Evolutionary conservation across 1,140 invertebrate species (phyloP), one percentile per base, ranked within the genome.

Genomic region (Stegodyphus dumicola): DNA sequence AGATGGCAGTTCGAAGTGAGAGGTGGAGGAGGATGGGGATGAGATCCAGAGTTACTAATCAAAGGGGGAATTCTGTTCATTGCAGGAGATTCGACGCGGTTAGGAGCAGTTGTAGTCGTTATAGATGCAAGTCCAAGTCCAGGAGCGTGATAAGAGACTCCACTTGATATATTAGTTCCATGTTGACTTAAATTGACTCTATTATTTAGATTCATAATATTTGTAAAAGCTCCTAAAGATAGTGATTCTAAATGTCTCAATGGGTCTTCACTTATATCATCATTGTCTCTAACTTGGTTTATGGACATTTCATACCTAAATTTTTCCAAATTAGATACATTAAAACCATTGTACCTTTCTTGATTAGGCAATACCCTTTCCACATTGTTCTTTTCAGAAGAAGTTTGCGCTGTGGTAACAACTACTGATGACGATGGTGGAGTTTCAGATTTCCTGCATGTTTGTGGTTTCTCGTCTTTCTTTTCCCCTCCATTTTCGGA

Each of bases 231-330:
- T 87, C 94, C 95, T 90, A 95, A 94, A 69, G 95, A 95, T 89
- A 96, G 92, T 90, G 93, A 94, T 92, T 96, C 95, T 88, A 96
- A 91, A 90, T 95, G 93, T 89, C 95, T 92, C 87, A 96, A 91
- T 87, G 95, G 93, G 91, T 95, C 95, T 89, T 93, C 89, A 48
- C 76, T 71, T 18, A 85, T 66, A 51, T 87, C 86, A 18, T 84
- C 86, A 5, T n/a, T 54, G 73, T 86, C 77, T 18, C 65, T 79
- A 53, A 54, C 53, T 18, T 76, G 70, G 60, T 67, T 79, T 5
- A 15, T 13, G 5, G 77, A 66, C 11, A 70, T 33, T 13, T 86
- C 71, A 33, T 77, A 18, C 5, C 75, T 48, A 52, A 71, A 77
- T 52, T 49, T 56, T 6, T 76, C 70, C 52, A 80, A 54, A 56